A percentile compares a stretch with the other conserved stretches of the same genome.
Evolutionary conservation across 1,140 invertebrate species (phyloP).

Genomic region (Octopus sinensis): DNA sequence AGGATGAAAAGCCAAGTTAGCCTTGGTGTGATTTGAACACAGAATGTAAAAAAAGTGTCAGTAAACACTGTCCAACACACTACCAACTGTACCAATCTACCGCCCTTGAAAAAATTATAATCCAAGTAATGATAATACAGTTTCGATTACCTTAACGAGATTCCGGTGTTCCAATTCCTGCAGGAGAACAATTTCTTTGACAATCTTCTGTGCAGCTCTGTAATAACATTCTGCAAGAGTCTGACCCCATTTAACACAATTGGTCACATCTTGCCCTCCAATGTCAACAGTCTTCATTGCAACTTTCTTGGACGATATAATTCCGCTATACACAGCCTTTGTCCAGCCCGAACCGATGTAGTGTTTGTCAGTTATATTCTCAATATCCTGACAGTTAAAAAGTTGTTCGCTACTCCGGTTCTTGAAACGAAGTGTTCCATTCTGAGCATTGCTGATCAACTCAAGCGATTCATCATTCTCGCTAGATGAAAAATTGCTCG

Average conservation of each 20-base stretch:
- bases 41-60: no score
- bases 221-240: slow-evolving; percentile 50
- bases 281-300: slow-evolving; percentile 60
- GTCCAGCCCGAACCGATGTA: slow-evolving; percentile 59
- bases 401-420: slow-evolving; percentile 22
- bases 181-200: slow-evolving; percentile 55
- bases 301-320: slow-evolving; percentile 41
- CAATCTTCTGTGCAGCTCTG: slow-evolving; percentile 55
- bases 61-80: no score
- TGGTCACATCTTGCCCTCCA: slow-evolving; percentile 54
- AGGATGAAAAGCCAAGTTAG: no score
- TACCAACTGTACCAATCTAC: no score
- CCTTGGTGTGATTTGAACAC: no score
- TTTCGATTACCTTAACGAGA: slow-evolving; percentile 49
- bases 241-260: slow-evolving; percentile 46
- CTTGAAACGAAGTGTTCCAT: slow-evolving; percentile 17
- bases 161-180: slow-evolving; percentile 45
- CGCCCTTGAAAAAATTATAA: no score
- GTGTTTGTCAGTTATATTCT: slow-evolving; percentile 35
- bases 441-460: neutral
- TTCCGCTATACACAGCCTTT: slow-evolving; percentile 58
- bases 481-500: slow-evolving; percentile 20
- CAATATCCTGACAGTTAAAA: slow-evolving; percentile 41
- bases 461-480: slow-evolving; percentile 15
- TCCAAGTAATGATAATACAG: no score